Evolutionary conservation across 2,113 vertebrate genomes (phyloP), one percentile per base, ranked within the genome.

Genomic region (Garra rufa): DNA sequence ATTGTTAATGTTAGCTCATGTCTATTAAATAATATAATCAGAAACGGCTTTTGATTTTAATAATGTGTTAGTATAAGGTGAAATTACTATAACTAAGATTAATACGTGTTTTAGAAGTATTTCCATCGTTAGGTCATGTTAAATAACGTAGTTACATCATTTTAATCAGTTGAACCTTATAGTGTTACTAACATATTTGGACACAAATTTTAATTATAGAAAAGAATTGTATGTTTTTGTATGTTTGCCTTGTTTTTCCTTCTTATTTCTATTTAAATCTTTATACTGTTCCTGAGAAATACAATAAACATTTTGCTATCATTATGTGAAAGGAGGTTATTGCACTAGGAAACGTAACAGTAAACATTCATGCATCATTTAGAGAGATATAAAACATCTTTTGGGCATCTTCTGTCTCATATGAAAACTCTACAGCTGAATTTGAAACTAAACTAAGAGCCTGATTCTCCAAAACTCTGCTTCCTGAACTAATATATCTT

Each of bases 321-420:
- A 34, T 2, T 6, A 1, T 76, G 17, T 38, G 50, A 57, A 57
- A 14, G 28, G 46, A 52, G n/a, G 15, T 9, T 76, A 30, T 55
- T n/a, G 19, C 17, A n/a, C 21, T 34, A 50, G 8, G 26, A 50
- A 75, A 28, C 9, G 14, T 19, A 30, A 34, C 4, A 15, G 4
- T 21, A 19, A 76, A n/a, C 10, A 76, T 76, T 38, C 19, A 76
- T n/a, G 74, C 21, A 59, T 34, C 19, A 55, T 55, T 34, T 76
- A 38, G 52, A n/a, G 7, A 9, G 6, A n/a, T 24, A 17, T 41
- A 11, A 52, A 52, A 6, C 30, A 50, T 55, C 0, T 55, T 55
- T 9, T 55, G 50, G 50, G 50, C 19, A 34, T 38, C 6, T 48
- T 17, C 48, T 48, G 38, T n/a, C 10, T 63, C 59, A 6, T 63